A percentile compares a stretch with the other conserved stretches of the same genome.
Conservation (phyloP, 2,113 vertebrate species). For the Arothron firmamentum region DNA sequence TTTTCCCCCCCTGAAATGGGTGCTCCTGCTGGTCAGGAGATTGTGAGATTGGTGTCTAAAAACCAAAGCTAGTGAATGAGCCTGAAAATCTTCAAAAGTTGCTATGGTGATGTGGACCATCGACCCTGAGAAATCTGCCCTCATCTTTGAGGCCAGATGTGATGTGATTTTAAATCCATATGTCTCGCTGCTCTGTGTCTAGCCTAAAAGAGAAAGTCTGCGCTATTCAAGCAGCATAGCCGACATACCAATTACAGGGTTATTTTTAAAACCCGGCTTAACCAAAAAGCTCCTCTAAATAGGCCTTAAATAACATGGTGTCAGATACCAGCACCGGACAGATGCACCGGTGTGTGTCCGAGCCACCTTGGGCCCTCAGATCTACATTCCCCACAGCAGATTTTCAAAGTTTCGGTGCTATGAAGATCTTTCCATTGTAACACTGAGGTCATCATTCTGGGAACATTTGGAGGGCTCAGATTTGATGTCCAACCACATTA, state of each 20-base stretch:
- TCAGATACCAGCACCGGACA: constrained; percentile 39
- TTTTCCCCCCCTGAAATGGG: too few relatives aligned
- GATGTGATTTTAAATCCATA: constrained; percentile 10
- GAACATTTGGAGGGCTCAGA: neutral
- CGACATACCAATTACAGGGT: constrained; percentile 57
- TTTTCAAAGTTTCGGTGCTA: neutral
- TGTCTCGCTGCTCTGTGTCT: constrained; percentile 6
- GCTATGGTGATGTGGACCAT: constrained; percentile 32
- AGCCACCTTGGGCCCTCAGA: constrained; percentile 9
- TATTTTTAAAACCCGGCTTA: constrained; percentile 62
- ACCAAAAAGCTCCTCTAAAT: constrained; percentile 54
- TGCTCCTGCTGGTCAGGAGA: too few relatives aligned
- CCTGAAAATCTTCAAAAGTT: constrained; percentile 12
- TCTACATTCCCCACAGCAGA: constrained; percentile 35
- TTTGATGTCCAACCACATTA: constrained; percentile 16
- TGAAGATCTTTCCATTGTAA: neutral
- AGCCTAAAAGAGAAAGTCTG: constrained; percentile 4
- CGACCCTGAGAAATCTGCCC: constrained; percentile 29
- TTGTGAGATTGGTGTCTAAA: neutral
- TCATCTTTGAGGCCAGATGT: constrained; percentile 46
- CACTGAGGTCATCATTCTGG: neutral
- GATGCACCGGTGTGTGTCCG: constrained; percentile 6
- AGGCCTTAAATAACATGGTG: constrained; percentile 69
- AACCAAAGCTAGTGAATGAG: neutral
- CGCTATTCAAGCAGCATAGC: constrained; percentile 27